Base-by-base conservation (phyloP, 2,797 vertebrate genomes). In the Ibycter americanus region DNA sequence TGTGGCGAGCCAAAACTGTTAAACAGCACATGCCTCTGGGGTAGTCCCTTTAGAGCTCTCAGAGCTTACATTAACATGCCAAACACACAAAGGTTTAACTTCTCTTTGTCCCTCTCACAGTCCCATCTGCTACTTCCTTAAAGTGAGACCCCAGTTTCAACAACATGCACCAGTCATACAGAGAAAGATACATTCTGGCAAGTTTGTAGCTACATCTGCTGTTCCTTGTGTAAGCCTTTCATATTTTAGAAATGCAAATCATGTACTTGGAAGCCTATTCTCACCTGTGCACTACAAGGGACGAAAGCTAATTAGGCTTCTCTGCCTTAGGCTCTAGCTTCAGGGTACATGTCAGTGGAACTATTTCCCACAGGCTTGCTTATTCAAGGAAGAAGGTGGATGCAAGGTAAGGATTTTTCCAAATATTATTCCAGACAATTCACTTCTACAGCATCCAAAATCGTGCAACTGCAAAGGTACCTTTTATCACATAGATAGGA, bases 131-230 rank as follows among this genome's bases (percentile, higher is more conserved):
- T 51, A 1, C 40, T 85, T 52, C 56, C 81, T 77, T 67, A 22
- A 61, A 83, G 71, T 8, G 29, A 92, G 65, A 85, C 74, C 71
- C 21, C 58, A 44, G 6, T 65, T 95, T 74, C 84, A 85, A 22
- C 51, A 79, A 15, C 16, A 34, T 1, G 12, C 29, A 46, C 15
- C 52, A 44, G 59, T 63, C 26, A 54, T 58, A 52, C 4, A n/a
- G 38, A 34, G 27, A 38, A 52, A 47, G 44, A 81, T 2, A 8
- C 6, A 19, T 81, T n/a, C 55, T 78, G 52, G 29, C 58, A 93
- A 62, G 68, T 90, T 79, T 71, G 52, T 21, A 67, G 78, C 63
- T 93, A 40, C 52, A 83, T 89, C 83, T 91, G 51, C 88, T 63
- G 38, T 3, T 84, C 34, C 29, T 89, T 77, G 55, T 55, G 31